Conservation (phyloP, 2,888 invertebrate species). For the Scelioninae gen. 2 region DNA sequence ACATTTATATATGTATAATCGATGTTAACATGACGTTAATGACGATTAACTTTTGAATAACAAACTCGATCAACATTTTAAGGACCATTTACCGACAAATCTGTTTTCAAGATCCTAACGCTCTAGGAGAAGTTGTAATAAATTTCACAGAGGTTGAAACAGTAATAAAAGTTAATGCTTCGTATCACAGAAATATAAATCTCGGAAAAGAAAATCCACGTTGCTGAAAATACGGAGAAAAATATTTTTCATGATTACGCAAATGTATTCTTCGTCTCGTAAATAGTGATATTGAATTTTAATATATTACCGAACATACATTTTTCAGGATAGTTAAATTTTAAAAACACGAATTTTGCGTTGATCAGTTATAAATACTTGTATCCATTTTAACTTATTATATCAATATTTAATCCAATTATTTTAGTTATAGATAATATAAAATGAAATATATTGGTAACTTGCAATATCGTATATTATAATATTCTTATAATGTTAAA, state of each 20-base stretch:
- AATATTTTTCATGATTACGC: conserved; percentile 23
- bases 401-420: no score
- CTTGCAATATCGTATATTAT: no score
- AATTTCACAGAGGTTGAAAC: conserved; percentile 14
- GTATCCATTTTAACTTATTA: no score
- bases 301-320: background rate
- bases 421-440: no score
- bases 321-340: no score
- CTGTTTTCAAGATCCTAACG: conserved; percentile 14
- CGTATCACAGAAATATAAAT: conserved; percentile 34
- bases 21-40: conserved; percentile 1
- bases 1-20: background rate
- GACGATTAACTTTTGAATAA: background rate
- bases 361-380: no score
- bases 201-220: conserved; percentile 14
- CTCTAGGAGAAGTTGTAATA: conserved; percentile 2
- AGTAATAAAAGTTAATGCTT: conserved; percentile 47
- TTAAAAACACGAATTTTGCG: no score
- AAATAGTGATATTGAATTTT: conserved; percentile 13
- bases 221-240: conserved; percentile 15
- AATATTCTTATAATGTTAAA: no score
- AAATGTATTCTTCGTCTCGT: conserved; percentile 4
- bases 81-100: conserved; percentile 25
- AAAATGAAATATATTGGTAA: no score
- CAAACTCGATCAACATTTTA: conserved; percentile 5